A percentile compares a stretch with the other conserved stretches of the same genome.
Evolutionary conservation across 2,113 vertebrate species (phyloP).

Genomic region (Suncus etruscus): DNA sequence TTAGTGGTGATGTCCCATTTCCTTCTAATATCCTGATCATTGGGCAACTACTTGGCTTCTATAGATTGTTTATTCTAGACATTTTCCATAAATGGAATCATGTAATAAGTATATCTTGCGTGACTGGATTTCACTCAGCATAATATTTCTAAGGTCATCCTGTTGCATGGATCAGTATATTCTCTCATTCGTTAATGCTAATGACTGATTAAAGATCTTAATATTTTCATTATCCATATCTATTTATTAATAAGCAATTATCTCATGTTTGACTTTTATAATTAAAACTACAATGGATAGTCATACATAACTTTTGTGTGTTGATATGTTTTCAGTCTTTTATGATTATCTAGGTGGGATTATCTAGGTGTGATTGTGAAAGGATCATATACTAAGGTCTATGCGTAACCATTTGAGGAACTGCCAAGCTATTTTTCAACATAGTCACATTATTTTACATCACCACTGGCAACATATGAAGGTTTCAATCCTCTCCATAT

Average conservation of each 20-base stretch:
- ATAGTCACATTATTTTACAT: background rate
- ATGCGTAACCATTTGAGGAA: slow-evolving; percentile 45
- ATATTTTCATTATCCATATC: background rate
- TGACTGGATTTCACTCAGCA: background rate
- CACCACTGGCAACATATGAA: background rate
- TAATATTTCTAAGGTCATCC: background rate
- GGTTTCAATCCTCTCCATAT: background rate
- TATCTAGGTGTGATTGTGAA: background rate
- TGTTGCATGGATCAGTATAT: background rate
- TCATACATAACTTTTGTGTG: background rate
- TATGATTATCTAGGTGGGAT: background rate
- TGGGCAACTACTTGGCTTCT: background rate
- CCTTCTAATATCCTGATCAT: background rate
- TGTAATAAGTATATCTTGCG: background rate
- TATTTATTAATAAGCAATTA: background rate
- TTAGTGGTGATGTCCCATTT: background rate
- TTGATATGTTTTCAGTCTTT: background rate
- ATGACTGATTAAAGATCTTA: background rate
- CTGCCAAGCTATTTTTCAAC: background rate
- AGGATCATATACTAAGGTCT: background rate
- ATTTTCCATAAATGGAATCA: background rate
- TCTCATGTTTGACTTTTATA: background rate
- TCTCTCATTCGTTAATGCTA: background rate
- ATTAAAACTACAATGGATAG: background rate
- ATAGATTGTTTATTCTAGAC: background rate